phyloP scores from a whole-genome alignment of 1,140 invertebrate species.

The Tetraneura akinire region DNA sequence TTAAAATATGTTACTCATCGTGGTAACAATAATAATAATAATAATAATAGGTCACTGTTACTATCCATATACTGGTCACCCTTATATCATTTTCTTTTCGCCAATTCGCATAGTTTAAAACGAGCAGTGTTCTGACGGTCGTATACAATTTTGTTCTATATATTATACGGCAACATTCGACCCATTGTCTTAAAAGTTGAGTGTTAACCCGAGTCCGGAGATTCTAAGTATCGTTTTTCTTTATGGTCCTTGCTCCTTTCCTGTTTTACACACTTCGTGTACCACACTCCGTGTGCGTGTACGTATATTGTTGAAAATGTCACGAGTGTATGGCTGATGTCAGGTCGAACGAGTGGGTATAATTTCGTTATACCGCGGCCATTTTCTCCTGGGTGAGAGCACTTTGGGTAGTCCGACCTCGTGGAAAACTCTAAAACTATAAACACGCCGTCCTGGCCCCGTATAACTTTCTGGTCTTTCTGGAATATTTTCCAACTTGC shows the following conservation, averaged over 20 bases:
- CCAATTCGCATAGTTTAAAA: slow-evolving; percentile 23
- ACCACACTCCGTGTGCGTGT: too few relatives aligned
- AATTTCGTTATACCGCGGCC: slow-evolving; percentile 28
- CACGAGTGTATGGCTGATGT: slow-evolving; percentile 18
- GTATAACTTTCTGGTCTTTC: too few relatives aligned
- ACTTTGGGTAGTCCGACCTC: background rate
- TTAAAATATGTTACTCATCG: background rate
- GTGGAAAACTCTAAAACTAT: background rate
- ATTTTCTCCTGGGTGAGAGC: slow-evolving; percentile 24
- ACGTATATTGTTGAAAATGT: slow-evolving; percentile 44
- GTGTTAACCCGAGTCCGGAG: background rate
- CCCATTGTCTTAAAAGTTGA: slow-evolving; percentile 45
- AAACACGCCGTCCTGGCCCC: background rate
- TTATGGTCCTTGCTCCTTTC: background rate
- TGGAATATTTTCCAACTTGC: too few relatives aligned
- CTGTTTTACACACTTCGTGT: background rate
- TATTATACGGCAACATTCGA: background rate
- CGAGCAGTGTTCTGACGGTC: background rate
- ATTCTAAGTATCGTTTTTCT: slow-evolving; percentile 35
- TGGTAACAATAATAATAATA: background rate
- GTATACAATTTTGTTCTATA: slow-evolving; percentile 31
- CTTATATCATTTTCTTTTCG: background rate
- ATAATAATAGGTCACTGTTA: background rate
- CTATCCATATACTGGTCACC: background rate
- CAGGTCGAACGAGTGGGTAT: slow-evolving; percentile 9